Conservation (phyloP, 1,140 invertebrate species). For the Hormaphis cornu region DNA sequence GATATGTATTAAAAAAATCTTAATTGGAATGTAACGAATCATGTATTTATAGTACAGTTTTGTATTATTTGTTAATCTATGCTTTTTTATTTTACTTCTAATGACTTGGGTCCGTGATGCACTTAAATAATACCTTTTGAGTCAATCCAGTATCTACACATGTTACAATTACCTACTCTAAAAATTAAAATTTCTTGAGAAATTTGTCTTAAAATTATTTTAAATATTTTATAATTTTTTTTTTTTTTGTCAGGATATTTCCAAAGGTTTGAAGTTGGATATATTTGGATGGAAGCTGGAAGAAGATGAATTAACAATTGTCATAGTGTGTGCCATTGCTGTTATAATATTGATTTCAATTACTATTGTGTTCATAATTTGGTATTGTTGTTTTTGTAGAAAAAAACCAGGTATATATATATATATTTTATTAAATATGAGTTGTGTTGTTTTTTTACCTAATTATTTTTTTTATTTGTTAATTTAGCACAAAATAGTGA, state of each 20-base stretch:
- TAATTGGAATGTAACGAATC: too few relatives aligned
- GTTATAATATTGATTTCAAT: slow-evolving; percentile 14
- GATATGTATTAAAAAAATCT: too few relatives aligned
- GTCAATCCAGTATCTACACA: too few relatives aligned
- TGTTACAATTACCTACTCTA: too few relatives aligned
- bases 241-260: slow-evolving; percentile 14
- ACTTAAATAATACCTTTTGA: too few relatives aligned
- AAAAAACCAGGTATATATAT: slow-evolving; percentile 10
- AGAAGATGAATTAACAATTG: slow-evolving; percentile 14
- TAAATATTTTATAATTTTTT: not conserved
- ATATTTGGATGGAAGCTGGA: not conserved
- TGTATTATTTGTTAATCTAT: too few relatives aligned
- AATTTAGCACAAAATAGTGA: slow-evolving; percentile 22
- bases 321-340: slow-evolving; percentile 4
- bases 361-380: slow-evolving; percentile 15
- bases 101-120: too few relatives aligned
- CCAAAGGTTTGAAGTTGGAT: slow-evolving; percentile 1
- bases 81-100: too few relatives aligned
- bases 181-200: too few relatives aligned
- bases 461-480: not conserved
- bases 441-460: not conserved
- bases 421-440: not conserved
- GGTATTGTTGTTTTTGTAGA: slow-evolving; percentile 25
- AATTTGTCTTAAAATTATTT: too few relatives aligned
- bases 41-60: too few relatives aligned